Evolutionary conservation across 2,113 vertebrate species (phyloP).

Genomic region (Alligator sinensis): DNA sequence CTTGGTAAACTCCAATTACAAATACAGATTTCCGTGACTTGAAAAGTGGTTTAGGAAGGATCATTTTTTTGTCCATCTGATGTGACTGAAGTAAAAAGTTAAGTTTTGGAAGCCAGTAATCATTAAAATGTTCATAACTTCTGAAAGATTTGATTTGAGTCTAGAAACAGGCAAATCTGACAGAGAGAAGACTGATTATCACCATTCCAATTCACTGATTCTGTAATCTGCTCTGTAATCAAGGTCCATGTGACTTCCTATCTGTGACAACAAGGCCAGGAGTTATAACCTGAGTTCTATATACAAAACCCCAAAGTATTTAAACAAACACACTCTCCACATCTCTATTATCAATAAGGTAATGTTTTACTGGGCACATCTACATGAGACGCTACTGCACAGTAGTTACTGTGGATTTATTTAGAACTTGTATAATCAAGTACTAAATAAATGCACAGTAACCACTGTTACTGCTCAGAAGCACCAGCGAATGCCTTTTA

Average conservation of each 20-base stretch:
- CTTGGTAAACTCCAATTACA: not conserved
- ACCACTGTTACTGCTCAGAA: too few species aligned
- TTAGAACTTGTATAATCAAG: too few species aligned
- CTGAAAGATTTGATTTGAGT: not conserved
- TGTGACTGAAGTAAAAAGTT: not conserved
- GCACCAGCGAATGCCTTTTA: too few species aligned
- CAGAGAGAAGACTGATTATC: not conserved
- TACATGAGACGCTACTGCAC: too few species aligned
- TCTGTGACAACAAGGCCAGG: not conserved
- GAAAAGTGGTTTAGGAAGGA: not conserved
- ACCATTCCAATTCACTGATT: fast-evolving
- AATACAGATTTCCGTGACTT: not conserved
- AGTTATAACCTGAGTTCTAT: not conserved
- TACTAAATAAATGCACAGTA: too few species aligned
- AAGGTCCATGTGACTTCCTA: not conserved
- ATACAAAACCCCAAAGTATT: not conserved
- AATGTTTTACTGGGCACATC: not conserved
- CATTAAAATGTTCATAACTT: not conserved
- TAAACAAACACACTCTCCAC: slow-evolving; percentile 18
- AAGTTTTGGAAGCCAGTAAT: not conserved
- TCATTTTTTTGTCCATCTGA: not conserved
- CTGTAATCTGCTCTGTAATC: not conserved
- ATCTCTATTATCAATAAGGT: not conserved
- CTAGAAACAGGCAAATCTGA: not conserved
- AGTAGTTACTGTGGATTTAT: too few species aligned